phyloP scores from a whole-genome alignment of 2,888 invertebrate genomes.

The Rotaria socialis region DNA sequence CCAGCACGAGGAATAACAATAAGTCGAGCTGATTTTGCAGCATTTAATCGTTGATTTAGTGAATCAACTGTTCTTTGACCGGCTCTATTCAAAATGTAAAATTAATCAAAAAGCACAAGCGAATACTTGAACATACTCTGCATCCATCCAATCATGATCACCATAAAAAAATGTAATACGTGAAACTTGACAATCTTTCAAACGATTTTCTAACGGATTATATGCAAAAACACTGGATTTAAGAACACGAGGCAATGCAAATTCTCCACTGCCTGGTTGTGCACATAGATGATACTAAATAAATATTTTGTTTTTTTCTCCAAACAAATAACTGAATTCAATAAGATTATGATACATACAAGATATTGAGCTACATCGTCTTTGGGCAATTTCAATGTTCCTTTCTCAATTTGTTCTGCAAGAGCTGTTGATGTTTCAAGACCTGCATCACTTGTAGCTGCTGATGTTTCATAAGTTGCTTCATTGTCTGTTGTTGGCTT shows the following conservation, averaged over 20 bases:
- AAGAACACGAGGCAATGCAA: constrained; percentile 5
- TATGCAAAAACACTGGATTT: not conserved
- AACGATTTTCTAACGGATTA: constrained; percentile 4
- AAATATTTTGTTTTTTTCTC: too few relatives aligned
- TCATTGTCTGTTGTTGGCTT: not conserved
- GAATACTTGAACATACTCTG: not conserved
- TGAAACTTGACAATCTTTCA: not conserved
- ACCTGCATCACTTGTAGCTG: not conserved
- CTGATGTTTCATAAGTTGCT: not conserved
- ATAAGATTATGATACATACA: not conserved
- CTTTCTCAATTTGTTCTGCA: not conserved
- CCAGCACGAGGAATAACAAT: not conserved
- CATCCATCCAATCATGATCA: constrained; percentile 20
- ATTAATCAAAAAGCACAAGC: not conserved
- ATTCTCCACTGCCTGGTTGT: constrained; percentile 6
- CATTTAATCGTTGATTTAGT: not conserved
- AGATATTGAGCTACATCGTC: not conserved
- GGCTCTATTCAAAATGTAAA: not conserved
- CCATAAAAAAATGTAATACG: constrained; percentile 3
- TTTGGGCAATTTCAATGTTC: not conserved
- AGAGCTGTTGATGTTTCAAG: not conserved
- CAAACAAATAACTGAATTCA: too few relatives aligned
- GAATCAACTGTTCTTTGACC: not conserved
- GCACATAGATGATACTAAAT: constrained; percentile 12
- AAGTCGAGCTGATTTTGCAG: not conserved